A percentile compares a stretch with the other conserved stretches of the same genome.
These are phyloP conservation scores for Dynastes tityus DNA, from an alignment of 2,888 invertebrate species.

Conservation along the genomic window DNA sequence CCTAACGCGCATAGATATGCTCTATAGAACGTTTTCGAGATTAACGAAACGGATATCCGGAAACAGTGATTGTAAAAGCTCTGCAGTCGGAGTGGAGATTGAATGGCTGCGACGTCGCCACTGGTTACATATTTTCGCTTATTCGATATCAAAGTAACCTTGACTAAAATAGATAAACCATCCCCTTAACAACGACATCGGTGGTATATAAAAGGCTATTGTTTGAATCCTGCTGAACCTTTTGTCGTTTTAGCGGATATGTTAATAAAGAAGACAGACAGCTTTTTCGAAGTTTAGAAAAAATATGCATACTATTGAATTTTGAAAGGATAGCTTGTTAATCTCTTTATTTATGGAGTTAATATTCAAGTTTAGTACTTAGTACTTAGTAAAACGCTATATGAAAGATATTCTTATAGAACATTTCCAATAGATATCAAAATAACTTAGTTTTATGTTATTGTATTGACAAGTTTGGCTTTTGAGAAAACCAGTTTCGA, in stretches of 20 bases:
- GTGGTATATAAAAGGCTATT: conserved; percentile 43
- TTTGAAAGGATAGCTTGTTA: too few relatives aligned
- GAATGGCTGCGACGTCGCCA: conserved; percentile 50
- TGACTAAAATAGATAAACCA: conserved; percentile 52
- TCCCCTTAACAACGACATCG: conserved; percentile 37
- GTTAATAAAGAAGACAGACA: conserved; percentile 14
- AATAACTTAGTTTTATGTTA: too few relatives aligned
- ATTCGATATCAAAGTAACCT: conserved; percentile 51
- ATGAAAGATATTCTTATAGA: too few relatives aligned
- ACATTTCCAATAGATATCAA: too few relatives aligned
- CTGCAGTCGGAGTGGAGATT: conserved; percentile 43
- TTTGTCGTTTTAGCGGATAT: conserved; percentile 37
- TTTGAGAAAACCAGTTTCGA: too few relatives aligned
- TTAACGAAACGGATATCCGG: conserved; percentile 36
- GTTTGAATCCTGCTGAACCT: conserved; percentile 23
- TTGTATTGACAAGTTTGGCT: too few relatives aligned
- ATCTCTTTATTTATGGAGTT: too few relatives aligned
- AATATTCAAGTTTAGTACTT: too few relatives aligned
- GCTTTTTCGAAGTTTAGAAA: too few relatives aligned
- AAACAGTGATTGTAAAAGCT: conserved; percentile 36
- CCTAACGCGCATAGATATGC: not conserved
- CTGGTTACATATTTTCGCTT: conserved; percentile 50
- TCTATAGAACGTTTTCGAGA: conserved; percentile 21
- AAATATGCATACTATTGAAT: too few relatives aligned
- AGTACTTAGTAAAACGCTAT: too few relatives aligned